phyloP scores from a whole-genome alignment of 30 jellyfish, hydroid and myxozoan species.

The Chironex yamaguchii region DNA sequence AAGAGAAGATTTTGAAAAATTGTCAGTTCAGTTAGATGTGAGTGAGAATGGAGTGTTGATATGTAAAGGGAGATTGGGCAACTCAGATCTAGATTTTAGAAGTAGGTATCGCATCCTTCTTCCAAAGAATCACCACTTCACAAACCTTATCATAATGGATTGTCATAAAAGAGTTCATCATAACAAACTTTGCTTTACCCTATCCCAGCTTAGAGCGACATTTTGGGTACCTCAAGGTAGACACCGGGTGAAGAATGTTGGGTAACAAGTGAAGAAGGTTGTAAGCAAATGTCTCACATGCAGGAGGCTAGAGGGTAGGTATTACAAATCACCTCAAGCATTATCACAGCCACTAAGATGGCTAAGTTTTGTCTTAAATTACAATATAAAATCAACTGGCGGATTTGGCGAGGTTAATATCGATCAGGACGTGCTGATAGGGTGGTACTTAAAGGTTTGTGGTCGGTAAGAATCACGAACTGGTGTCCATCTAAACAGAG shows the following conservation, averaged over 20 bases:
- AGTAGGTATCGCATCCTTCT: constrained; percentile 45
- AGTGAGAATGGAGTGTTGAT: constrained; percentile 22
- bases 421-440: no score
- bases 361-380: no score
- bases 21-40: constrained; percentile 51
- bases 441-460: no score
- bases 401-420: no score
- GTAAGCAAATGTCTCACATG: constrained; percentile 25
- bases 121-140: constrained; percentile 44
- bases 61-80: constrained; percentile 51
- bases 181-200: constrained; percentile 45
- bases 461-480: no score
- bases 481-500: no score
- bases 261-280: constrained; percentile 55
- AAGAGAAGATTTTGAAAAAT: not conserved
- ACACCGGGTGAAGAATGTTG: constrained; percentile 60
- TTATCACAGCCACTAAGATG: constrained; percentile 49
- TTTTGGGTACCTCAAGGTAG: constrained; percentile 73
- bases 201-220: constrained; percentile 54
- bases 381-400: no score
- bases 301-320: constrained; percentile 16
- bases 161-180: constrained; percentile 67
- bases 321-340: constrained; percentile 15
- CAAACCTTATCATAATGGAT: constrained; percentile 27
- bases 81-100: constrained; percentile 49